A percentile compares a stretch with the other conserved stretches of the same genome.
Evolutionary conservation across 2,113 vertebrate genomes (phyloP).

Genomic region (Rhinogobius similis): DNA sequence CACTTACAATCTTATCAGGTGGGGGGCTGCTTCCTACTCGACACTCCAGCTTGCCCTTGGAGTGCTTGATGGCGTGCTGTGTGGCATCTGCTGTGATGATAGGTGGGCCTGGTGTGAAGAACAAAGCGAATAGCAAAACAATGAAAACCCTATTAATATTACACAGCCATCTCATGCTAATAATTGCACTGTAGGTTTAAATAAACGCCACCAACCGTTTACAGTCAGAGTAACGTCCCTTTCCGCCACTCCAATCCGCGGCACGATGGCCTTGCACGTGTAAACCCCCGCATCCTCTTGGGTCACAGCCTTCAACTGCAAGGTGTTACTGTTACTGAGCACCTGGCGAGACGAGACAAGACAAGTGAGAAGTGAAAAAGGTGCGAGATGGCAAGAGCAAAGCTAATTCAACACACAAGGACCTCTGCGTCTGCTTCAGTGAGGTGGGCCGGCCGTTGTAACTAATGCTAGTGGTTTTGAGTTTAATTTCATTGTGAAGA

Average conservation of each 20-base stretch:
- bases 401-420: constrained; percentile 6
- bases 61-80: constrained; percentile 83
- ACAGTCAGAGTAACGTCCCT: constrained; percentile 86
- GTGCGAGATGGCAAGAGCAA: constrained; percentile 38
- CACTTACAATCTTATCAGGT: constrained; percentile 89
- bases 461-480: constrained; percentile 60
- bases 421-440: constrained; percentile 37
- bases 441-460: constrained; percentile 64
- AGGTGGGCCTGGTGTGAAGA: constrained; percentile 80
- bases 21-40: constrained; percentile 84
- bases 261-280: constrained; percentile 85
- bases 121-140: constrained; percentile 16
- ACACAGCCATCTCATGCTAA: neutral
- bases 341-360: constrained; percentile 75
- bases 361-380: constrained; percentile 44
- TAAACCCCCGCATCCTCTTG: constrained; percentile 87
- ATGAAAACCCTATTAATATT: neutral
- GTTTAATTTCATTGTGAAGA: constrained; percentile 70
- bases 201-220: constrained; percentile 77
- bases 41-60: constrained; percentile 87
- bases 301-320: constrained; percentile 83
- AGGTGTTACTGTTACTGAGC: constrained; percentile 84
- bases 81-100: constrained; percentile 83
- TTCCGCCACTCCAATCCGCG: constrained; percentile 81
- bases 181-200: neutral